Evolutionary conservation across 2,888 invertebrate species (phyloP).

Genomic region (Drosophila sordidula): DNA sequence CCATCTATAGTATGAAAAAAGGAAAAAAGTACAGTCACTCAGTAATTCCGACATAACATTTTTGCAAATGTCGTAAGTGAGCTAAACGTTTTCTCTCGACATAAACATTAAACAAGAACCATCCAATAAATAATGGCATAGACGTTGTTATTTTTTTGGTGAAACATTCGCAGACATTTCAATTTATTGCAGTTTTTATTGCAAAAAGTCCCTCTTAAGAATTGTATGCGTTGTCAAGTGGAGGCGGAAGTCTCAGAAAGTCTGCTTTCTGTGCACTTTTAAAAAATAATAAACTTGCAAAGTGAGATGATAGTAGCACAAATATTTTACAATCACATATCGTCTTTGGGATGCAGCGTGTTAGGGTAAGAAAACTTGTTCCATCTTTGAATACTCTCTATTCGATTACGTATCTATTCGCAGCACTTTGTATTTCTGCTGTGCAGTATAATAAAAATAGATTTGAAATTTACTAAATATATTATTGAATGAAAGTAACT

Average conservation of each 20-base stretch:
- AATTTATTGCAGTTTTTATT: conserved; percentile 76
- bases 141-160: conserved; percentile 52
- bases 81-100: conserved; percentile 33
- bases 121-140: conserved; percentile 55
- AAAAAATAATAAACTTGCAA: conserved; percentile 67
- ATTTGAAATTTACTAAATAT: no score
- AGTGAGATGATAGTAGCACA: conserved; percentile 37
- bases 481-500: no score
- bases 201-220: conserved; percentile 50
- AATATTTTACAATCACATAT: conserved; percentile 76
- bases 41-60: no score
- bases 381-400: conserved; percentile 19
- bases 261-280: conserved; percentile 43
- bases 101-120: conserved; percentile 52
- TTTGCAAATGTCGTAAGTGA: no score
- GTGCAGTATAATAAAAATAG: no score
- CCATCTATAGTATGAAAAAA: no score
- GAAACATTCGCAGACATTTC: conserved; percentile 61
- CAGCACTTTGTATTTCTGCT: conserved; percentile 48
- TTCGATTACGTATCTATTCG: conserved; percentile 32
- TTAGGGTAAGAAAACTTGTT: conserved; percentile 46
- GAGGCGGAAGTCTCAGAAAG: background rate
- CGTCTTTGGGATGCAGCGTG: conserved; percentile 9
- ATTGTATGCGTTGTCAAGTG: conserved; percentile 70
- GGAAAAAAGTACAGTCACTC: no score